phyloP scores from a whole-genome alignment of 2,113 vertebrate genomes.

The Albula glossodonta region DNA sequence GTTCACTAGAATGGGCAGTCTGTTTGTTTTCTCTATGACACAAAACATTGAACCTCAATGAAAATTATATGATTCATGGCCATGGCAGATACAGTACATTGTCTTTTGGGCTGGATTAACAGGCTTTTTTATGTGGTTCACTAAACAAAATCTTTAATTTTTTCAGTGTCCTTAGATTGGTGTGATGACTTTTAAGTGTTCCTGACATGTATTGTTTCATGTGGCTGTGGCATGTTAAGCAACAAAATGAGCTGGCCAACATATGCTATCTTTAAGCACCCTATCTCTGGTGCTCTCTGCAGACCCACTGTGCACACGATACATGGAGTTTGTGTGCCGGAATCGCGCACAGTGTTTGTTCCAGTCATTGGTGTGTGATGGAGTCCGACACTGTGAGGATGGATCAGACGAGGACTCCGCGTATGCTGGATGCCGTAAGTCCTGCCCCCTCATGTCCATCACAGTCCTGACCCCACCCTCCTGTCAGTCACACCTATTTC shows the following conservation, averaged over 20 bases:
- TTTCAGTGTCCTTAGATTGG: no score
- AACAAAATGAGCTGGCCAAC: neutral
- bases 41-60: no score
- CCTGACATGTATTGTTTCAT: no score
- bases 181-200: no score
- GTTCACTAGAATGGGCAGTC: no score
- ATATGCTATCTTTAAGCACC: neutral
- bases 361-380: slow-evolving; percentile 91
- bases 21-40: no score
- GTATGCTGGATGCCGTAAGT: slow-evolving; percentile 90
- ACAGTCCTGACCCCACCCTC: neutral
- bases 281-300: slow-evolving; percentile 25
- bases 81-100: no score
- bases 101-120: no score
- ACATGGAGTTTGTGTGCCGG: slow-evolving; percentile 96
- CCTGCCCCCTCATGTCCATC: neutral
- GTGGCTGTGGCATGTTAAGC: neutral
- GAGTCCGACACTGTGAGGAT: slow-evolving; percentile 86
- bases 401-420: slow-evolving; percentile 84
- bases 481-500: neutral
- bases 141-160: no score
- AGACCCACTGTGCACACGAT: slow-evolving; percentile 92
- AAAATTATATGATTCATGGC: no score
- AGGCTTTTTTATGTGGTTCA: no score
- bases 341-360: slow-evolving; percentile 91